phyloP scores from a whole-genome alignment of 2,888 invertebrate species.

The Pterostichus madidus region DNA sequence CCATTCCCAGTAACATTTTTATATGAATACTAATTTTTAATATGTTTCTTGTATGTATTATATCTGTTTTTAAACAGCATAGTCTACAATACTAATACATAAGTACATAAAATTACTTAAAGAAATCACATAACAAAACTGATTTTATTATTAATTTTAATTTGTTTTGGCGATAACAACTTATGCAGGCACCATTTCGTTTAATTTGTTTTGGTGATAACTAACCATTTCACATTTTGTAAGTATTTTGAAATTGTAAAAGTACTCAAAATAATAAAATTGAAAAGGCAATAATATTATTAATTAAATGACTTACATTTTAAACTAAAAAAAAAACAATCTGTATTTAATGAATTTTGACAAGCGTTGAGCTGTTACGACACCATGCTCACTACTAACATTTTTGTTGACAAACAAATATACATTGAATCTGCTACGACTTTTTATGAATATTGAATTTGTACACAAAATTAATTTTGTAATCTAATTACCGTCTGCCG shows the following conservation, averaged over 20 bases:
- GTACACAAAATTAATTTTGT: too few relatives aligned
- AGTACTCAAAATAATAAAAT: background rate
- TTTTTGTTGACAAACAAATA: too few relatives aligned
- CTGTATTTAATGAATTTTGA: too few relatives aligned
- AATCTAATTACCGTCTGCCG: too few relatives aligned
- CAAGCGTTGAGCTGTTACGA: too few relatives aligned
- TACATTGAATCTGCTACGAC: too few relatives aligned
- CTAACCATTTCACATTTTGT: slow-evolving; percentile 1
- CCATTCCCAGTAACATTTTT: slow-evolving; percentile 67
- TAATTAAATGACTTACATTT: background rate
- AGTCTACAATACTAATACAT: slow-evolving; percentile 63
- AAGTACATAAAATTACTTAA: slow-evolving; percentile 46
- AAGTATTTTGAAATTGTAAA: background rate
- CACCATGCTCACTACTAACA: too few relatives aligned
- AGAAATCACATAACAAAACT: background rate
- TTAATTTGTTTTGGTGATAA: slow-evolving; percentile 27
- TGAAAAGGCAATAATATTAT: background rate
- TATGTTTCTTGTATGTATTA: slow-evolving; percentile 64
- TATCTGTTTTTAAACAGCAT: slow-evolving; percentile 67
- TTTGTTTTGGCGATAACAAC: slow-evolving; percentile 32
- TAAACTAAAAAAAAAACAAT: too few relatives aligned
- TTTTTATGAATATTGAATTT: too few relatives aligned
- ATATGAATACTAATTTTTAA: slow-evolving; percentile 38
- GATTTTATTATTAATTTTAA: background rate
- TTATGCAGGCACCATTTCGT: slow-evolving; percentile 45